phyloP scores from a whole-genome alignment of 2,888 invertebrate species.

The Pollenia labialis region DNA sequence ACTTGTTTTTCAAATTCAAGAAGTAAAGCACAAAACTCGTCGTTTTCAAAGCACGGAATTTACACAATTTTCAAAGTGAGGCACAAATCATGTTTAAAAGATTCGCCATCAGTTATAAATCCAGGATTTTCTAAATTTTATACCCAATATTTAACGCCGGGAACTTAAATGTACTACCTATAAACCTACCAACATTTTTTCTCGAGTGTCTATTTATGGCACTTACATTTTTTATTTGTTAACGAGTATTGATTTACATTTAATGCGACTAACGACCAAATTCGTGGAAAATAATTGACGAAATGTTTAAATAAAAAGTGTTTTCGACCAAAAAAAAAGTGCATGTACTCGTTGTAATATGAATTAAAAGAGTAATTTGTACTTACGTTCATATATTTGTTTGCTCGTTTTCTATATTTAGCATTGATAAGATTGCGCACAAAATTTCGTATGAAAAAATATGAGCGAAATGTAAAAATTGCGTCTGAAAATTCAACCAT shows the following conservation, averaged over 20 bases:
- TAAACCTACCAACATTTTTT: neutral
- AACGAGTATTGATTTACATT: constrained; percentile 1
- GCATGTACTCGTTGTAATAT: neutral
- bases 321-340: neutral
- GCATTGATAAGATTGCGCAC: constrained; percentile 53
- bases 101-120: too few relatives aligned
- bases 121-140: too few relatives aligned
- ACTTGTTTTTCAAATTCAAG: too few relatives aligned
- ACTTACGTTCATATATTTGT: constrained; percentile 6
- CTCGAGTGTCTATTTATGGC: constrained; percentile 1
- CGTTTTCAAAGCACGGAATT: too few relatives aligned
- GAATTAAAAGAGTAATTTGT: neutral
- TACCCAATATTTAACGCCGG: too few relatives aligned
- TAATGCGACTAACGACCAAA: neutral
- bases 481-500: constrained; percentile 16
- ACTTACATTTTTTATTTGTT: too few relatives aligned
- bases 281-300: constrained; percentile 46
- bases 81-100: too few relatives aligned
- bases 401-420: neutral
- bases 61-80: too few relatives aligned
- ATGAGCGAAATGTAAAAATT: constrained; percentile 12
- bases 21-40: too few relatives aligned
- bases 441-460: constrained; percentile 16
- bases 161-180: too few relatives aligned
- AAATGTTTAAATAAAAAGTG: constrained; percentile 17